Conservation (phyloP, 2,113 vertebrate genomes). For the Phylloscopus trochilus region DNA sequence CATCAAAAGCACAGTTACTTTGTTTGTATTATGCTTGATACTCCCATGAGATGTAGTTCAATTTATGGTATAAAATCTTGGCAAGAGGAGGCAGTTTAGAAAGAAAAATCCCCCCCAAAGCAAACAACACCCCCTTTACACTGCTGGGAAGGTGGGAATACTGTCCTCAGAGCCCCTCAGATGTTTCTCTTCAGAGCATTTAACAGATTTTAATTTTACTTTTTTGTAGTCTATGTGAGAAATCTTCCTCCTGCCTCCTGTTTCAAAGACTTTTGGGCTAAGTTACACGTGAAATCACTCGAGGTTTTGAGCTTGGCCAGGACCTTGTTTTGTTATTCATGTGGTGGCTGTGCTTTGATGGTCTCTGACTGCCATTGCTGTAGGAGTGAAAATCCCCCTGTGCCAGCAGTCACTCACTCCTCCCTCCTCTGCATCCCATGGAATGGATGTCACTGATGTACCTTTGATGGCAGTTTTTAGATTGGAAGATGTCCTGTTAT, state of each 20-base stretch:
- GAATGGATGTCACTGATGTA: neutral
- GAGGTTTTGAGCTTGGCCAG: neutral
- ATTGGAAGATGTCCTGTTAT: neutral
- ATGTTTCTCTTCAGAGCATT: neutral
- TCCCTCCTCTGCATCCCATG: neutral
- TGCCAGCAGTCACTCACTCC: fast-evolving
- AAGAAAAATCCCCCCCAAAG: neutral
- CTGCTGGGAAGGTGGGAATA: constrained; percentile 18
- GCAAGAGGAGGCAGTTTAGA: neutral
- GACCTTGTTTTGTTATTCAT: neutral
- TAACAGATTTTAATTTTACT: neutral
- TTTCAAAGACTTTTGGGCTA: neutral
- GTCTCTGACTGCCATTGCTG: neutral
- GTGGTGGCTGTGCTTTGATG: neutral
- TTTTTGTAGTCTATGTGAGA: neutral
- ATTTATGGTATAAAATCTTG: constrained; percentile 44
- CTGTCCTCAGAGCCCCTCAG: neutral
- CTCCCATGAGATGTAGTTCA: neutral
- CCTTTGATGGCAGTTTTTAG: neutral
- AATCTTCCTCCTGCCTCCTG: neutral
- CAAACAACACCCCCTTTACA: neutral
- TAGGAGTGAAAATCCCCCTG: neutral
- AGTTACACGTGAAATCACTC: neutral
- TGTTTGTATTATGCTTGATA: constrained; percentile 39
- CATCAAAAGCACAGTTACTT: constrained; percentile 53